Conservation (phyloP, 1,140 invertebrate genomes). For the Lepidurus packardi region DNA sequence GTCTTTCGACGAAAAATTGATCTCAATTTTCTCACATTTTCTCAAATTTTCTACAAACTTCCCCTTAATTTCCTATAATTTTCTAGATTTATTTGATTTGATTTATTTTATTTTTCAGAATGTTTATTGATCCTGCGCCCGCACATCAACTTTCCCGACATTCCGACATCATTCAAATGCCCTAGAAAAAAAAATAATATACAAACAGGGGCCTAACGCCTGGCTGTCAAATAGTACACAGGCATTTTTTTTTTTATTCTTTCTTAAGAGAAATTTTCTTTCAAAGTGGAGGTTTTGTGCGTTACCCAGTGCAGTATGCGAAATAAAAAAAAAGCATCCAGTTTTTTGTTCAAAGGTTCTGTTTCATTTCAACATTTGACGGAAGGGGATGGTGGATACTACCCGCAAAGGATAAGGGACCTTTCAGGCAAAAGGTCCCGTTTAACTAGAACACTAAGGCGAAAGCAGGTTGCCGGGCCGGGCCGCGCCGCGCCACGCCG, state of each 20-base stretch:
- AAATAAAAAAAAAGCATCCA: not conserved
- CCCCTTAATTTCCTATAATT: not conserved
- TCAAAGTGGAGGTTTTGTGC: too few relatives aligned
- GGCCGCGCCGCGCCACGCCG: too few relatives aligned
- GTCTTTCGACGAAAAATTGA: too few relatives aligned
- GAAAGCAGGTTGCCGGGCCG: too few relatives aligned
- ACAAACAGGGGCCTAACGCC: not conserved
- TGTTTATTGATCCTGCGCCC: not conserved
- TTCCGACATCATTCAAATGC: not conserved
- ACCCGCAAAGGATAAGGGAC: not conserved
- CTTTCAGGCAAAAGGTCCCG: not conserved
- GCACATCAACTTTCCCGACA: not conserved
- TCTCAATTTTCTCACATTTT: too few relatives aligned
- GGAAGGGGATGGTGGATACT: not conserved
- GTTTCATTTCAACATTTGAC: conserved; percentile 1
- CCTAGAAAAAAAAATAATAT: not conserved
- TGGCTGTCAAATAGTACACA: conserved; percentile 1
- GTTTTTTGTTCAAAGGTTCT: not conserved
- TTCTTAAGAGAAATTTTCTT: too few relatives aligned
- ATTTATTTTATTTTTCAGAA: not conserved
- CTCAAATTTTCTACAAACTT: too few relatives aligned
- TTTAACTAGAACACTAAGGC: not conserved
- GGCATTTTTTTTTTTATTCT: too few relatives aligned
- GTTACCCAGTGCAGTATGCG: not conserved
- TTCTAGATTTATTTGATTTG: not conserved